A percentile compares a stretch with the other conserved stretches of the same genome.
Conservation (phyloP, 2,888 invertebrate species). For the Megalurothrips usitatus region DNA sequence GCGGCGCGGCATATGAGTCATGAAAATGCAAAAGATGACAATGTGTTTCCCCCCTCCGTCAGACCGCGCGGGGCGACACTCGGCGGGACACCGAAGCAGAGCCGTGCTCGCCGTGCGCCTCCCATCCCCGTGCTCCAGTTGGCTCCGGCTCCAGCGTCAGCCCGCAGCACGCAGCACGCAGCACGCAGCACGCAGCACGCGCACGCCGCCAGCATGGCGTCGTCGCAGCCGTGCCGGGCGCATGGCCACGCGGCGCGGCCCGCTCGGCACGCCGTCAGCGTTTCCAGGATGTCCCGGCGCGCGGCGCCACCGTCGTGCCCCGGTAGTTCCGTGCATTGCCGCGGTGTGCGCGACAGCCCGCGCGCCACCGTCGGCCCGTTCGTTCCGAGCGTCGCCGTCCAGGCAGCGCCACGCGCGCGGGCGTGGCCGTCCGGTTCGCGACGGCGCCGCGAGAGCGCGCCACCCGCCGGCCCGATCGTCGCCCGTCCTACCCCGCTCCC, state of each 20-base stretch:
- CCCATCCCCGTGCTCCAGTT: too few species aligned
- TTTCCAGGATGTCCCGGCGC: neutral
- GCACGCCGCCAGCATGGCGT: conserved; percentile 2
- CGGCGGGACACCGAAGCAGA: too few species aligned
- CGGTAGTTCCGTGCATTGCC: neutral
- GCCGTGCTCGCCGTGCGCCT: too few species aligned
- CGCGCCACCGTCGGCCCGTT: neutral
- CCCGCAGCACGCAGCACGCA: too few species aligned
- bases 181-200: too few species aligned
- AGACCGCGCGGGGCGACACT: too few species aligned
- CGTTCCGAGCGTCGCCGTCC: neutral
- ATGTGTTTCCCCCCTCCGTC: too few species aligned
- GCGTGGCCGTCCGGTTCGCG: neutral
- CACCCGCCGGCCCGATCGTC: neutral
- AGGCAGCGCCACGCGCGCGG: neutral
- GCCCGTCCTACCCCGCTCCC: neutral
- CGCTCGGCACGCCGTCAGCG: neutral
- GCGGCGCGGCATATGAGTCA: too few species aligned
- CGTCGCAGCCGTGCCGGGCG: neutral
- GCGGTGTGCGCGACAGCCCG: neutral
- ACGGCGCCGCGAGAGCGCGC: neutral
- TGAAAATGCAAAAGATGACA: too few species aligned
- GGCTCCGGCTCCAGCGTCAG: too few species aligned
- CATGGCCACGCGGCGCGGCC: neutral
- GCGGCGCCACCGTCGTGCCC: neutral